Conservation (phyloP, 2,797 vertebrate species). For the Phrynocephalus vlangalii region DNA sequence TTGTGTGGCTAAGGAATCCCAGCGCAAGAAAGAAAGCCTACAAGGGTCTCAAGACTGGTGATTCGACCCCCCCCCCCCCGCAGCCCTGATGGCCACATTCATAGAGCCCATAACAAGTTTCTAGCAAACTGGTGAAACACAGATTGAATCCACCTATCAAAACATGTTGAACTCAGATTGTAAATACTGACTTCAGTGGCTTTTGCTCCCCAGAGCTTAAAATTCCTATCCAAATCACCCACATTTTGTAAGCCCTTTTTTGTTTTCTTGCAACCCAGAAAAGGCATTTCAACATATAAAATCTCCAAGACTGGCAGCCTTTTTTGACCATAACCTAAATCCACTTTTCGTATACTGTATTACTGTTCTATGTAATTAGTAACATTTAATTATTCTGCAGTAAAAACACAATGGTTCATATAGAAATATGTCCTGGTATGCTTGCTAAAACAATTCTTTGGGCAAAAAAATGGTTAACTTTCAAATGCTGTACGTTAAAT, state of each 20-base stretch:
- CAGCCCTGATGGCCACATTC: too few relatives aligned
- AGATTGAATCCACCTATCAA: background rate
- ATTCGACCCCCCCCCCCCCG: background rate
- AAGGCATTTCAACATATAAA: background rate
- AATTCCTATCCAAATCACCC: background rate
- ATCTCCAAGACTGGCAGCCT: background rate
- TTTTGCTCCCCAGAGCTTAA: background rate
- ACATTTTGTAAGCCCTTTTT: background rate
- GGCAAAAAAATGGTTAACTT: conserved; percentile 35
- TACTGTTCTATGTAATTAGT: background rate
- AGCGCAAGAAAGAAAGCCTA: background rate
- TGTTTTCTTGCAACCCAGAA: background rate
- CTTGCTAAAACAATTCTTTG: background rate
- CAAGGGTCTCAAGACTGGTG: background rate
- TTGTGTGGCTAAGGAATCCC: background rate
- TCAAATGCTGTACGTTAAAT: conserved; percentile 52
- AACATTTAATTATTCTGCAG: background rate
- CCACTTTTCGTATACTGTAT: background rate
- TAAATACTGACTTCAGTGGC: background rate
- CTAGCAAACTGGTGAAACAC: background rate
- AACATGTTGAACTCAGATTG: background rate
- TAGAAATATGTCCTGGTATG: background rate
- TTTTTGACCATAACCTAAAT: background rate
- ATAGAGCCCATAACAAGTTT: background rate
- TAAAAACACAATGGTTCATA: background rate